Evolutionary conservation across 2,888 invertebrate species (phyloP), one percentile per base, ranked within the genome.

Genomic region (Pharmacophagus antenor): DNA sequence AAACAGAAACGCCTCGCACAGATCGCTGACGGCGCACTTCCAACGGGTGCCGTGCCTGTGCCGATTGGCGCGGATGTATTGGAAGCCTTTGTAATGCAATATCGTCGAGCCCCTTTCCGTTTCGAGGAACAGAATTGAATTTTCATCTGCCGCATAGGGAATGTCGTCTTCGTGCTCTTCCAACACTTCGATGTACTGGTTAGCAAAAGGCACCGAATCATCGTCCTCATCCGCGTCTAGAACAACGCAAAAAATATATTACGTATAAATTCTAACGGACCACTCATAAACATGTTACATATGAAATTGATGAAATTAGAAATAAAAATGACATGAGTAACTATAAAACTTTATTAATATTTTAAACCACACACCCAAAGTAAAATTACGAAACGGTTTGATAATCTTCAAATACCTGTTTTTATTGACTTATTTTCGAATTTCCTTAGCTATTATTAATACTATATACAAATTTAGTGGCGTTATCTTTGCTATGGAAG

Each of bases 11-110:
- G 84, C 85, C 0, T 68, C 47, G 63, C 89, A 89, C 7, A 72
- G 64, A 62, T 80, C 85, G 41, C 74, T 71, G 1, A 69, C 62
- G 0, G 82, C 79, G 61, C 89, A 89, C 7, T 67, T 72, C 88
- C 88, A 89, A 7, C 82, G 73, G 0, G 70, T 70, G 0, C 87
- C 88, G 21, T 70, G 64, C 62, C 74, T 84, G 1, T 78, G 70
- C 53, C 65, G 77, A 57, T 85, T 82, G 1, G 72, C 72, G 63
- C 79, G 85, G 52, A 79, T 74, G 57, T 85, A 89, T 65, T 80
- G 76, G 53, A 79, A 71, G 1, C 82, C 82, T 21, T 80, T 80
- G 63, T 80, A 80, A 61, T 80, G 76, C 15, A 89, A 69, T 15
- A 84, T 69, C 0, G 76, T 78, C 49, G 74, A 82, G 0, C 88